These are phyloP conservation scores for Acridotheres tristis DNA, from an alignment of 2,797 vertebrate species.

Conservation along the genomic window DNA sequence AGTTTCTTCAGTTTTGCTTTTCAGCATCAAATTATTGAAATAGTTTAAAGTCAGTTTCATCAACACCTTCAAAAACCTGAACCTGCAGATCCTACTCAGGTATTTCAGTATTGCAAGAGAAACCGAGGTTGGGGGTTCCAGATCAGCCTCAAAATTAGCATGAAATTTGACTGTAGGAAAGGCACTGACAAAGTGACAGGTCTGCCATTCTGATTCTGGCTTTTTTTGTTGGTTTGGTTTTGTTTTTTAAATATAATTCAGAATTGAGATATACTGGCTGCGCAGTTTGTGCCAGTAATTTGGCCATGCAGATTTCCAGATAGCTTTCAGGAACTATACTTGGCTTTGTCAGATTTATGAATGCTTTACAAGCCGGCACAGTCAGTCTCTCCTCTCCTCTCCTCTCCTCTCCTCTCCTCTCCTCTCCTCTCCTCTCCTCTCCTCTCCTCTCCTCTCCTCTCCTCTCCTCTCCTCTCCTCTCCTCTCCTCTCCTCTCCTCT, in stretches of 20 bases:
- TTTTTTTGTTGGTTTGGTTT: not conserved
- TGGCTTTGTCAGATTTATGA: not conserved
- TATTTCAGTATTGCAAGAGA: not conserved
- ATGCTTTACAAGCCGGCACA: not conserved
- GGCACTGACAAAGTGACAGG: not conserved
- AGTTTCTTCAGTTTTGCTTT: not conserved
- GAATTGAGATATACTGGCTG: not conserved
- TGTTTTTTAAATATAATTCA: not conserved
- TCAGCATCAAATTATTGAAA: not conserved
- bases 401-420: too few relatives aligned
- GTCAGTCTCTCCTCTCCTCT: not conserved
- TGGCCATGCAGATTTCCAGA: not conserved
- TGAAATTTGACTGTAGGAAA: not conserved
- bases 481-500: too few relatives aligned
- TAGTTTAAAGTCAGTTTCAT: not conserved
- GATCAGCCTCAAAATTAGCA: not conserved
- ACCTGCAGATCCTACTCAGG: not conserved
- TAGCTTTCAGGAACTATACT: not conserved
- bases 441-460: not conserved
- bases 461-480: too few relatives aligned
- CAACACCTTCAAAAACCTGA: not conserved
- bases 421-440: too few relatives aligned
- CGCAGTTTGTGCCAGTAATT: not conserved
- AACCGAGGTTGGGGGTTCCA: rapidly evolving
- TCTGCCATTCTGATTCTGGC: not conserved